Conservation (phyloP, 2,888 invertebrate genomes). For the Erebia palarica region DNA sequence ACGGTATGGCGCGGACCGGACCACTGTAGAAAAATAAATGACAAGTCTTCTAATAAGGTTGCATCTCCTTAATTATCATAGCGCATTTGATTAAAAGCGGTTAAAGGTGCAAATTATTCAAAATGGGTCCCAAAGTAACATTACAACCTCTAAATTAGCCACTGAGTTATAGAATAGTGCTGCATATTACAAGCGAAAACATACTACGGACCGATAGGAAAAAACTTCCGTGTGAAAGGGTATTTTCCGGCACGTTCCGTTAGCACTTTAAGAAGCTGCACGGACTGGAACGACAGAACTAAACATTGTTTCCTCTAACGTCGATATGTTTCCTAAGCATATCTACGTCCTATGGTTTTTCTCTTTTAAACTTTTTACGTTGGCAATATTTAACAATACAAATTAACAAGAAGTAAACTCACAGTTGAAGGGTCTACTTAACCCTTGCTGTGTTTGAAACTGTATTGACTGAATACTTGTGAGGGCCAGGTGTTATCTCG, state of each 20-base stretch:
- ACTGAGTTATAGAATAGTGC: no score
- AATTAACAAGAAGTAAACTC: not conserved
- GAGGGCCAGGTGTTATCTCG: not conserved
- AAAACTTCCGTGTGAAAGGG: no score
- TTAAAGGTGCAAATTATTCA: slow-evolving; percentile 8
- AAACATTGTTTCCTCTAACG: no score
- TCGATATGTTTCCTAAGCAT: no score
- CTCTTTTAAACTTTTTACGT: no score
- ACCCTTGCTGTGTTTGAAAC: not conserved
- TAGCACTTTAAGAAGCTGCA: no score
- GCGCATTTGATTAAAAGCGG: not conserved
- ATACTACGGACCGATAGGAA: no score
- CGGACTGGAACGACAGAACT: no score
- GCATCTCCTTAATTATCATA: slow-evolving; percentile 12
- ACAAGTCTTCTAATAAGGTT: slow-evolving; percentile 1
- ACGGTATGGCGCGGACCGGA: slow-evolving; percentile 2
- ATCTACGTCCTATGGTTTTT: no score
- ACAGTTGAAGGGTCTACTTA: not conserved
- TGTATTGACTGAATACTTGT: slow-evolving; percentile 2
- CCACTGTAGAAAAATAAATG: slow-evolving; percentile 10
- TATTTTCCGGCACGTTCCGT: no score
- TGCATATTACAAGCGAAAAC: no score
- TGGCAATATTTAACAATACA: no score
- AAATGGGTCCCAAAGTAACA: not conserved
- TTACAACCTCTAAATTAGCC: not conserved